These are phyloP conservation scores for Tetrax tetrax DNA, from an alignment of 2,113 vertebrate genomes.

Conservation along the genomic window DNA sequence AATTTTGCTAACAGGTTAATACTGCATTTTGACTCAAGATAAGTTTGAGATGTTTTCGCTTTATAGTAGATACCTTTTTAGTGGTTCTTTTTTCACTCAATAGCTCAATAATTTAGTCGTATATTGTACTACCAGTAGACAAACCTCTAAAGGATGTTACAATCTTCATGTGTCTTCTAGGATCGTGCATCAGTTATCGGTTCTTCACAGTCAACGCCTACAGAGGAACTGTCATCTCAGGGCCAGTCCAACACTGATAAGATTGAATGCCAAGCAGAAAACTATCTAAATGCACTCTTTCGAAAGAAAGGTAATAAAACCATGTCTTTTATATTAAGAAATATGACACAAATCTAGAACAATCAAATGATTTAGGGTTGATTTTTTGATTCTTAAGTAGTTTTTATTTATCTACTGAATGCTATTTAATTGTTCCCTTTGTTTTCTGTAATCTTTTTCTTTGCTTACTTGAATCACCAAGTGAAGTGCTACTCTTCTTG, in stretches of 20 bases:
- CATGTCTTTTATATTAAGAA: neutral
- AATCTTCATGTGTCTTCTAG: conserved; percentile 71
- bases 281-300: conserved; percentile 98
- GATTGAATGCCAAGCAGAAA: conserved; percentile 95
- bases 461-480: neutral
- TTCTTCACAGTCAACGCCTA: conserved; percentile 91
- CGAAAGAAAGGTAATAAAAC: conserved; percentile 91
- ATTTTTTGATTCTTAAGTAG: neutral
- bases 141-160: neutral
- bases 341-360: neutral
- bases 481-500: neutral
- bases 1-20: neutral
- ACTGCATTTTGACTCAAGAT: neutral
- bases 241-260: conserved; percentile 91
- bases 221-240: conserved; percentile 92
- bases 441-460: neutral
- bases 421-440: neutral
- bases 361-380: neutral
- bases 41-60: neutral
- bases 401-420: neutral
- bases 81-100: neutral
- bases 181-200: conserved; percentile 83
- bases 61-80: neutral
- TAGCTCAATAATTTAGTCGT: neutral
- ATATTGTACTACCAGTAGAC: neutral